Conservation (phyloP, 2,113 vertebrate genomes). For the Sinocyclocheilus maitianheensis region DNA sequence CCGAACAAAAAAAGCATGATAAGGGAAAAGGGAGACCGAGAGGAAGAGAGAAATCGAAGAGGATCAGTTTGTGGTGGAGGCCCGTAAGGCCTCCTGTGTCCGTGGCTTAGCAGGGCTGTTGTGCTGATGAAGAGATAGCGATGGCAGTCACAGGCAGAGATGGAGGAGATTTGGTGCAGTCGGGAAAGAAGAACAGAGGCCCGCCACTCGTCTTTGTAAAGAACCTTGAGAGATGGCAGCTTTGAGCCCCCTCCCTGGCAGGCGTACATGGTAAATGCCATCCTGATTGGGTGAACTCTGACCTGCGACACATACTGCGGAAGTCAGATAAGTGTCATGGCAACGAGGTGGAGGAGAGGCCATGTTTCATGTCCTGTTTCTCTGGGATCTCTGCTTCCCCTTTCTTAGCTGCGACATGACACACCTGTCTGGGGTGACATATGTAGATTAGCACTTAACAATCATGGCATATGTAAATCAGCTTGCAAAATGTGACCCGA, state of each 20-base stretch:
- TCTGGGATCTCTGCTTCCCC: slow-evolving; percentile 19
- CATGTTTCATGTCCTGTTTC: slow-evolving; percentile 33
- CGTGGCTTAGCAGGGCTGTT: slow-evolving; percentile 55
- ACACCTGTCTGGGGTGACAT: slow-evolving; percentile 4
- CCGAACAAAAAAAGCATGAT: slow-evolving; percentile 52
- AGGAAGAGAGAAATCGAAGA: slow-evolving; percentile 73
- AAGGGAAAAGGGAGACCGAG: slow-evolving; percentile 21
- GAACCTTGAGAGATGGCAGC: slow-evolving; percentile 81
- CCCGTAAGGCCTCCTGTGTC: slow-evolving; percentile 63
- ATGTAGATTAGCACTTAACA: slow-evolving; percentile 44
- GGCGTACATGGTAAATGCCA: slow-evolving; percentile 73
- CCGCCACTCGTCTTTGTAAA: slow-evolving; percentile 73
- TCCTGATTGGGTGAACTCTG: slow-evolving; percentile 72
- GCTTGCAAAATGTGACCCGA: slow-evolving; percentile 31
- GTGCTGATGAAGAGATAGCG: slow-evolving; percentile 58
- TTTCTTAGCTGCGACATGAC: slow-evolving; percentile 1
- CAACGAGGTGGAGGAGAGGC: slow-evolving; percentile 62
- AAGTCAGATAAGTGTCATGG: slow-evolving; percentile 77
- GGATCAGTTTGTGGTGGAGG: slow-evolving; percentile 71
- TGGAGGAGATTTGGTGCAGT: too few relatives aligned
- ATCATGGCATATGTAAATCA: slow-evolving; percentile 29
- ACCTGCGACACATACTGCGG: slow-evolving; percentile 66
- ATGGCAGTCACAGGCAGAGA: slow-evolving; percentile 33
- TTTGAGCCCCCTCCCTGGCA: slow-evolving; percentile 54
- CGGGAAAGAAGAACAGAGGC: slow-evolving; percentile 58